Percentiles rank a stretch among this genome's conserved stretches.
Evolutionary conservation across 1,140 invertebrate species (phyloP).

Genomic region (Dendroctonus valens): DNA sequence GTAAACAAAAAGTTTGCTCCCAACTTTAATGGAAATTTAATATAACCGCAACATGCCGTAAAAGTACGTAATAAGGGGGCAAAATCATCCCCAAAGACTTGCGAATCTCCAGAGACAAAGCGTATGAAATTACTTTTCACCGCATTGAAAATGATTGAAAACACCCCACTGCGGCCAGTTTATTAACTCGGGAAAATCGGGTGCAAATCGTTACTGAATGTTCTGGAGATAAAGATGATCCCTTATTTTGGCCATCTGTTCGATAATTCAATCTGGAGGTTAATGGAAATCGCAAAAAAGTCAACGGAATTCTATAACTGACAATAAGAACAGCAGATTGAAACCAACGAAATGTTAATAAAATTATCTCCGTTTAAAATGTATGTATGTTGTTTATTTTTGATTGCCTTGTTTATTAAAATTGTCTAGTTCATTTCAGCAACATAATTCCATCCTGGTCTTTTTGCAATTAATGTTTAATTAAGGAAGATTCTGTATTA

Average conservation of each 20-base stretch:
- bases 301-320: no score
- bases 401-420: no score
- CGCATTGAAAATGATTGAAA: constrained; percentile 34
- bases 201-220: constrained; percentile 22
- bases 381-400: no score
- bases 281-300: constrained; percentile 2
- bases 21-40: constrained; percentile 7
- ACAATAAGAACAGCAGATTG: no score
- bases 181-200: constrained; percentile 30
- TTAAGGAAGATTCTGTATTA: no score
- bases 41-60: constrained; percentile 31
- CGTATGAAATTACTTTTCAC: constrained; percentile 41
- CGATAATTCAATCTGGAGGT: constrained; percentile 36
- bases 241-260: constrained; percentile 38
- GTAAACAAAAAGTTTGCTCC: no score
- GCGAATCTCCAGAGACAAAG: constrained; percentile 25
- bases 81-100: constrained; percentile 24
- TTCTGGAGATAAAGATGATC: constrained; percentile 27
- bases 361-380: no score
- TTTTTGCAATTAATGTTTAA: no score
- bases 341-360: no score
- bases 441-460: no score
- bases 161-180: constrained; percentile 24
- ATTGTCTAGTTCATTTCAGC: no score
- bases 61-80: constrained; percentile 36